These are phyloP conservation scores for Parauchenoglanis punctatus DNA, from an alignment of 2,797 vertebrate genomes.

Conservation along the genomic window DNA sequence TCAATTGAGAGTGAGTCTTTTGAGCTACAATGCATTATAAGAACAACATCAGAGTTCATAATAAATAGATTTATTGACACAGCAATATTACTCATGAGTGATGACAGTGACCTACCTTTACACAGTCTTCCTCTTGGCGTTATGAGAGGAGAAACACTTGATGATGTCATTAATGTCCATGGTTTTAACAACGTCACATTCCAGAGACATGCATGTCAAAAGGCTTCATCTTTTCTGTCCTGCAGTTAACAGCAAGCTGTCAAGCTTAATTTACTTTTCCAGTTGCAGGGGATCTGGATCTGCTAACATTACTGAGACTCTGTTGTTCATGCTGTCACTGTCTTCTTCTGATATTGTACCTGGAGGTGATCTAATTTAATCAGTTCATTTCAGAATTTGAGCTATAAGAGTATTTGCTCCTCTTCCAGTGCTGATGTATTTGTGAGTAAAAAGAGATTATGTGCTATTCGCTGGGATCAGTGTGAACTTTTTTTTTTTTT, in stretches of 20 bases:
- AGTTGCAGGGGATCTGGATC: not conserved
- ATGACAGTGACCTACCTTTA: not conserved
- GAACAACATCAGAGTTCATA: not conserved
- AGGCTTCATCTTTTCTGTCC: not conserved
- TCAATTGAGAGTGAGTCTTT: not conserved
- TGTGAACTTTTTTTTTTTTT: not conserved
- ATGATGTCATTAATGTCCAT: slow-evolving; percentile 4
- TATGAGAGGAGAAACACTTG: not conserved
- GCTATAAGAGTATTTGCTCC: not conserved
- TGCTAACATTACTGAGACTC: not conserved
- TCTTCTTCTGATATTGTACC: not conserved
- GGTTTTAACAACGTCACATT: not conserved
- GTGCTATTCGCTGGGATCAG: not conserved
- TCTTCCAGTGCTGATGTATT: too few relatives aligned
- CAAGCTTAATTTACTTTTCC: not conserved
- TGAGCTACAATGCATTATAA: not conserved
- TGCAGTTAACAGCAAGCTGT: not conserved
- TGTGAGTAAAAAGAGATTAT: not conserved
- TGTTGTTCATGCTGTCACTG: not conserved
- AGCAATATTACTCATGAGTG: not conserved
- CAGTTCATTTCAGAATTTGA: not conserved
- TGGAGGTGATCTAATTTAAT: not conserved
- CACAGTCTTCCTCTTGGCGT: not conserved
- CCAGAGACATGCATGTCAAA: not conserved
- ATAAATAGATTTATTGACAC: not conserved